phyloP scores from a whole-genome alignment of 1,140 invertebrate genomes.

The Drosophila equinoxialis region DNA sequence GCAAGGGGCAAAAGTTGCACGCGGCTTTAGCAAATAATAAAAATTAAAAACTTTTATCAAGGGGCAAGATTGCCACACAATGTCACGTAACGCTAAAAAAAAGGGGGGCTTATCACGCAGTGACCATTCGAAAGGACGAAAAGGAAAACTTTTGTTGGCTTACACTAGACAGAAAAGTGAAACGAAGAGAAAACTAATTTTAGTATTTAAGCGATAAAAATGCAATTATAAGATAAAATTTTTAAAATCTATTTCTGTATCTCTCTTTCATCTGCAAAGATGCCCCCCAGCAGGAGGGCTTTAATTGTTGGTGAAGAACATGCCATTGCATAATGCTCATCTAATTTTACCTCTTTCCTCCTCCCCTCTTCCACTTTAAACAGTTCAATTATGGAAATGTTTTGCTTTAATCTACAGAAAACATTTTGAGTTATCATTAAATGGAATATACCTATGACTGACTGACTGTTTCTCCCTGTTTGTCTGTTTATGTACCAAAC shows the following conservation, averaged over 20 bases:
- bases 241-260: constrained; percentile 9
- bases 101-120: constrained; percentile 8
- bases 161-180: neutral
- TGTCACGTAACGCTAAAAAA: constrained; percentile 13
- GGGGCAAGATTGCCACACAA: neutral
- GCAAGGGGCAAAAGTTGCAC: constrained; percentile 30
- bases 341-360: constrained; percentile 47
- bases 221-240: constrained; percentile 1
- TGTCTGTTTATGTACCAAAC: constrained; percentile 10
- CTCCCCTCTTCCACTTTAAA: neutral
- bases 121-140: neutral
- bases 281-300: neutral
- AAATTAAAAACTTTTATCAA: constrained; percentile 41
- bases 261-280: constrained; percentile 27
- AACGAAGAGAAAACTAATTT: constrained; percentile 15
- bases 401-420: constrained; percentile 73
- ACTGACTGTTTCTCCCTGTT: constrained; percentile 7
- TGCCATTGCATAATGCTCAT: constrained; percentile 59
- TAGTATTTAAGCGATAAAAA: neutral
- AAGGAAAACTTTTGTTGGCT: neutral
- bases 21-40: neutral
- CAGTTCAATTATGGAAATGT: constrained; percentile 73
- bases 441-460: constrained; percentile 34
- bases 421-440: constrained; percentile 51
- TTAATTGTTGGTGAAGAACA: constrained; percentile 30